Base-by-base conservation (phyloP, 2,888 invertebrate species). In the Digitonthophagus gazella region DNA sequence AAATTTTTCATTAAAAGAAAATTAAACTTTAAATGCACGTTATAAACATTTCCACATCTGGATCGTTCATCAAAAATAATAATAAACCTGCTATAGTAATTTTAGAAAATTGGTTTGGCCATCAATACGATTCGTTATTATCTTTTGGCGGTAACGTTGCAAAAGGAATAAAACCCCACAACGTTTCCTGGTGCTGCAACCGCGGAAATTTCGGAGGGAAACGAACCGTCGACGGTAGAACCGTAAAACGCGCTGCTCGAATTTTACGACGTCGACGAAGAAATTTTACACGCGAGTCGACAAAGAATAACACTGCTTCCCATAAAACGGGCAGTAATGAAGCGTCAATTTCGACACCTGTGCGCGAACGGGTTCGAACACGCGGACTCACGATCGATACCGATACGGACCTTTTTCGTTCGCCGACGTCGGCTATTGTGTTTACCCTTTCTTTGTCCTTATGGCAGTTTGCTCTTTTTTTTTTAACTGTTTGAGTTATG, bases 331-430 rank as follows among this genome's bases (percentile, higher is more conserved):
- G 28, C 28, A 44, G 28, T 61, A 61, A 61, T 61, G 61, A 61
- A 61, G 61, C 61, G 61, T 61, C 61, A 61, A 61, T 61, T 61
- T 61, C 19, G 61, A 20, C 61, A 61, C 61, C 61, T 61, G 61
- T 61, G 61, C 61, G 28, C 28, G 28, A 44, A 44, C 28, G 3
- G 28, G 28, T 5, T 44, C 28, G 11, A 44, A 44, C 28, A 44
- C 28, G 28, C 6, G 11, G n/a, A n/a, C n/a, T n/a, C 28, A 11
- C 28, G 28, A 44, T 44, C 28, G 28, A 44, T 44, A 44, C 28
- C 8, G 28, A 44, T 44, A 44, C 28, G 28, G 28, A 6, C 11
- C 28, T 44, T 44, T 44, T 44, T 11, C 28, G 28, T 11, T 8
- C 28, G 28, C 28, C 28, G 28, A 44, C 11, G 28, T 44, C 28